Conservation (phyloP, 2,888 invertebrate genomes). For the Plebejus anna region DNA sequence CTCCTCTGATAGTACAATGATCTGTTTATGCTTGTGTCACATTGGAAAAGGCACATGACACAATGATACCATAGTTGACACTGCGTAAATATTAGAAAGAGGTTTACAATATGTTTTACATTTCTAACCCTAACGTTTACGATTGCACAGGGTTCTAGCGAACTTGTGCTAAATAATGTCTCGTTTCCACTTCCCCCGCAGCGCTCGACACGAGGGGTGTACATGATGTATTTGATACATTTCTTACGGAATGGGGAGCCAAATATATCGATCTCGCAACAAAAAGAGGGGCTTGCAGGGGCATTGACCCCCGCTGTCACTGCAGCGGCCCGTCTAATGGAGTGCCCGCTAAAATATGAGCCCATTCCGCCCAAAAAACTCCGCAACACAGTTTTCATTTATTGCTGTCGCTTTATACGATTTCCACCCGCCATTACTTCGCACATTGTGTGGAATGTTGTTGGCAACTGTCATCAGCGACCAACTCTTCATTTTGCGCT, state of each 20-base stretch:
- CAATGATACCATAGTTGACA: too few relatives aligned
- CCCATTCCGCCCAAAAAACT: slow-evolving; percentile 50
- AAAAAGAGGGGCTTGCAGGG: slow-evolving; percentile 76
- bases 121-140: not conserved
- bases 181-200: not conserved
- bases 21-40: too few relatives aligned
- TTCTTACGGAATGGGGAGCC: slow-evolving; percentile 47
- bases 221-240: slow-evolving; percentile 18
- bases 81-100: not conserved
- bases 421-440: slow-evolving; percentile 4
- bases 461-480: not conserved
- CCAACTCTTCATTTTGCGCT: not conserved
- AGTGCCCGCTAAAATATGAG: slow-evolving; percentile 72
- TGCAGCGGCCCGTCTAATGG: slow-evolving; percentile 76
- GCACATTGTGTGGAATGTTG: not conserved
- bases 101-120: not conserved
- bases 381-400: slow-evolving; percentile 24
- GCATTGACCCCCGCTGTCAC: slow-evolving; percentile 70
- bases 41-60: too few relatives aligned
- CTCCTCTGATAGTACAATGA: too few relatives aligned
- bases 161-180: not conserved
- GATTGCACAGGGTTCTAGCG: not conserved
- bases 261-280: slow-evolving; percentile 79
- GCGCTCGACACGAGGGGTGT: not conserved
- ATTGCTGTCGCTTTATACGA: slow-evolving; percentile 20